These are phyloP conservation scores for Stenichneumon culpator DNA, from an alignment of 2,888 invertebrate species.

Conservation along the genomic window DNA sequence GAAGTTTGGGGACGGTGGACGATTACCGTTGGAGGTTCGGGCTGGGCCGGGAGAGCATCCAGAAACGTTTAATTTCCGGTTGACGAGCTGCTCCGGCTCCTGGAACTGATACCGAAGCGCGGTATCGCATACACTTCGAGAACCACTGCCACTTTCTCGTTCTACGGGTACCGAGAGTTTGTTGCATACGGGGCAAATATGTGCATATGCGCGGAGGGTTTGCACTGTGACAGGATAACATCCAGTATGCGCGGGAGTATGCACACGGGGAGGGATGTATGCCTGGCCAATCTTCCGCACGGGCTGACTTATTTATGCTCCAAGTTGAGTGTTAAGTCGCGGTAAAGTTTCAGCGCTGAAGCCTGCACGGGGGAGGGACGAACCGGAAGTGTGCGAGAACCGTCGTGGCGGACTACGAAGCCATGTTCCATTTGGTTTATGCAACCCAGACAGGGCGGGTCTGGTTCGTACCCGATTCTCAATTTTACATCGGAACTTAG, in stretches of 20 bases:
- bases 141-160: constrained; percentile 4
- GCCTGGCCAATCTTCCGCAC: background rate
- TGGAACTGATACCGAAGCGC: background rate
- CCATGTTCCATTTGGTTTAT: background rate
- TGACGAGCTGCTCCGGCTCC: constrained; percentile 42
- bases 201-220: constrained; percentile 25
- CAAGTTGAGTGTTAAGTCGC: constrained; percentile 12
- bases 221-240: background rate
- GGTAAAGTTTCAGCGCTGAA: constrained; percentile 12
- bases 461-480: background rate
- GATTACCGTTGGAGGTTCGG: constrained; percentile 15
- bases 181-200: constrained; percentile 34
- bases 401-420: background rate
- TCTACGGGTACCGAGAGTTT: constrained; percentile 39
- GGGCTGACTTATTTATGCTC: constrained; percentile 22
- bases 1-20: constrained; percentile 45
- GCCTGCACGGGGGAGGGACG: too few species aligned
- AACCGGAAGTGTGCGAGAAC: too few species aligned
- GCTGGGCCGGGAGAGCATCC: constrained; percentile 51
- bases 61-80: constrained; percentile 74
- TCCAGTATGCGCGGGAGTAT: constrained; percentile 15
- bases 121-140: constrained; percentile 28
- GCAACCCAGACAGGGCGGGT: background rate
- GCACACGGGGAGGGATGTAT: constrained; percentile 14
- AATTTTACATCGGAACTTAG: background rate